Base-by-base conservation (phyloP, 2,797 vertebrate genomes). In the Scomberomorus guttatus region DNA sequence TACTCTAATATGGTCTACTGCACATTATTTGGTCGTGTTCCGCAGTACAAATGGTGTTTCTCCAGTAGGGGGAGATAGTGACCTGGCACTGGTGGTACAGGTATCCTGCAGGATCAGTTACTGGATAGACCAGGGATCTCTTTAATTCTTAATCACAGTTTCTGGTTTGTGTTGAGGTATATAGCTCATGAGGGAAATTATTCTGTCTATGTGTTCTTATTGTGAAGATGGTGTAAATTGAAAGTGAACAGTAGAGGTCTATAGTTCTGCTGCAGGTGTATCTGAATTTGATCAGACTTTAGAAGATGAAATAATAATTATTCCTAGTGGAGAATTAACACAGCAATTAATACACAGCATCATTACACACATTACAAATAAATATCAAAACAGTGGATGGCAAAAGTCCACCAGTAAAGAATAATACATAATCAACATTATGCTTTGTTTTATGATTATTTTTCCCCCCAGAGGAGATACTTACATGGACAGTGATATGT, bases 41-140 rank as follows among this genome's bases (percentile, higher is more conserved):
- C 69, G 10, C 20, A 51, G 80, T 58, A n/a, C 22, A 77, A 22
- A 42, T 5, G 5, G 2, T 17, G 5, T 56, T 52, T 72, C 12
- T 83, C 90, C 92, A 92, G 81, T 64, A 92, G 91, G 89, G 86
- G 91, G 89, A 88, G 92, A 76, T 90, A 75, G 86, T 90, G 89
- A 73, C 79, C 75, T 32, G 63, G 78, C 71, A 34, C 18, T 29
- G 22, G 50, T 3, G 0, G 3, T 14, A 2, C 61, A 67, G 14
- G 32, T 25, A 25, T 66, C 48, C 69, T 62, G 27, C 37, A 72
- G 25, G 61, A 62, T 55, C 22, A 60, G 18, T 51, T 25, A 10
- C 7, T 68, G 25, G 3, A 63, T 0, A 17, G 4, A 74, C 11
- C 0, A 51, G 37, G 42, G 37, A 37, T 46, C 60, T 75, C 22